These are phyloP conservation scores for Hemiprocne comata DNA, from an alignment of 2,113 vertebrate genomes.

Conservation along the genomic window DNA sequence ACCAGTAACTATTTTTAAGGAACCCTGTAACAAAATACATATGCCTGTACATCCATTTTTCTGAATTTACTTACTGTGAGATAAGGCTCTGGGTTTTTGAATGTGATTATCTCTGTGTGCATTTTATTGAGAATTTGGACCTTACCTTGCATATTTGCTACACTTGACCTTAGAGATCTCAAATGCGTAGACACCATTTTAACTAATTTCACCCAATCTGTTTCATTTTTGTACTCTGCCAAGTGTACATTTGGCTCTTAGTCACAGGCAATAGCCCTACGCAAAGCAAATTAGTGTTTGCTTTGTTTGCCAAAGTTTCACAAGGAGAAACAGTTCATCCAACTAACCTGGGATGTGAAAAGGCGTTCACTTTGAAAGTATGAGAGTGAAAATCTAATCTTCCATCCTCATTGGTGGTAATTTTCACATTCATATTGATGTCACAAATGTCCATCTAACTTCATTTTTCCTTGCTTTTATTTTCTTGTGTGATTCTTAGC, in stretches of 20 bases:
- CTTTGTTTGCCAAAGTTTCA: neutral
- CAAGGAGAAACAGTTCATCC: neutral
- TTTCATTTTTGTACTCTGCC: neutral
- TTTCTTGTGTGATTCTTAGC: neutral
- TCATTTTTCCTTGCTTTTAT: neutral
- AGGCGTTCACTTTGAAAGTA: neutral
- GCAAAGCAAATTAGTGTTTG: neutral
- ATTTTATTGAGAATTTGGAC: neutral
- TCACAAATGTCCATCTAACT: neutral
- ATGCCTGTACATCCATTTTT: neutral
- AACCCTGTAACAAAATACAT: neutral
- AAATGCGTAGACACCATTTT: fast-evolving
- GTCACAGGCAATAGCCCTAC: neutral
- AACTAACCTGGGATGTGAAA: neutral
- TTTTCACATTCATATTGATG: neutral
- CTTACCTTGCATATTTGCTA: neutral
- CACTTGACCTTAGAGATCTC: neutral
- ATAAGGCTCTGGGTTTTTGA: neutral
- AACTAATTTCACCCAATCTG: neutral
- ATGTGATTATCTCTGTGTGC: neutral
- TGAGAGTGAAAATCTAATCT: neutral
- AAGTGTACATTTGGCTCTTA: neutral
- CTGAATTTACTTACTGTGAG: neutral
- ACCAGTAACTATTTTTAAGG: neutral
- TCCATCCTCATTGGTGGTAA: neutral